Base-by-base conservation (phyloP, 1,140 invertebrate genomes). In the Panagrolaimus sp. region DNA sequence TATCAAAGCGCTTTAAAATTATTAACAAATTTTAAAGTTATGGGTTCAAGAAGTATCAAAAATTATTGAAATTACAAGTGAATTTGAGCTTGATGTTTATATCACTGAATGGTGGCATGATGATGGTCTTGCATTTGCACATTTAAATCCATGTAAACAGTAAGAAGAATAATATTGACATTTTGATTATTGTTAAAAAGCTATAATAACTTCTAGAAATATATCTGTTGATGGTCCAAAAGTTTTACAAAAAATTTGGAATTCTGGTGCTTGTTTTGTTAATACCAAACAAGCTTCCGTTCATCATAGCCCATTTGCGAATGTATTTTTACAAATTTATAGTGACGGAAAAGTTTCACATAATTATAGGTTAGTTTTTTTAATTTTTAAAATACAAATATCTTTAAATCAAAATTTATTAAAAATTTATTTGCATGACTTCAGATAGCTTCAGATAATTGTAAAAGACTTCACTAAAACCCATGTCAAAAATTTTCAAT, bases 41-140 rank as follows among this genome's bases (percentile, higher is more conserved):
- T 82, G 80, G 80, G 78, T 82, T 8, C 80, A 82, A 74, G 81
- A 82, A 78, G 81, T 82, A 8, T 82, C 80, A 38, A 82, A 82
- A 71, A 82, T 82, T 65, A 82, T 83, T 66, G 80, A 82, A 62
- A 80, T 82, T 45, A 82, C 81, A 9, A 78, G 74, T 9, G 80
- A 82, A 72, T 82, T 82, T 63, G 80, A 82, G 63, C 47, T 82
- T 65, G 80, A 82, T 67, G 73, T 82, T 47, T 83, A 83, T 48
- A 78, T 83, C 9, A 83, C 82, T n/a, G 80, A 82, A 67, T 65
- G 80, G 66, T 82, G 80, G 80, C 69, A 63, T 5, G 80, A 82
- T 45, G 78, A 82, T 1, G 38, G 72, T 11, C 63, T 82, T 9
- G 78, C 75, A 9, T 83, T 79, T 62, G 23, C 51, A n/a, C 82